phyloP scores from a whole-genome alignment of 2,113 vertebrate species.

The Ophiodon elongatus region DNA sequence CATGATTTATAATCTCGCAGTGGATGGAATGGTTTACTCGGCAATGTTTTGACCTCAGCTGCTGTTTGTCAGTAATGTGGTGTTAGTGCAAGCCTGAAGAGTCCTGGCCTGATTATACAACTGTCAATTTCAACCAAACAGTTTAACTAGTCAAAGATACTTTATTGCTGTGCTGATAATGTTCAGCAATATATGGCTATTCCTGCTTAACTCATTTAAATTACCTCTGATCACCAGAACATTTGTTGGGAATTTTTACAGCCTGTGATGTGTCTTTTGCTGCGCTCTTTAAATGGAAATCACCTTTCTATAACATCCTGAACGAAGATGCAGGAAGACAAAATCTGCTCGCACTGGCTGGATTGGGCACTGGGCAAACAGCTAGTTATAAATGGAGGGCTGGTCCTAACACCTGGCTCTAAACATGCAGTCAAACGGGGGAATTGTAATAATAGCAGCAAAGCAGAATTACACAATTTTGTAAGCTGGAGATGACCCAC shows the following conservation, averaged over 20 bases:
- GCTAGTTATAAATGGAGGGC: slow-evolving; percentile 67
- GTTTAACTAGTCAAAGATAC: neutral
- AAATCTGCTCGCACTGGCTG: slow-evolving; percentile 64
- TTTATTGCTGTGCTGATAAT: neutral
- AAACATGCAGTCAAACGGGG: slow-evolving; percentile 6
- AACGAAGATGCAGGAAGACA: slow-evolving; percentile 31
- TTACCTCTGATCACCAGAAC: neutral
- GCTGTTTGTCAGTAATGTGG: slow-evolving; percentile 12
- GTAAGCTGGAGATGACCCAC: slow-evolving; percentile 39
- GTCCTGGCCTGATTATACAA: slow-evolving; percentile 20
- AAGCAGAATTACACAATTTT: slow-evolving; percentile 31
- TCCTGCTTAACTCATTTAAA: neutral
- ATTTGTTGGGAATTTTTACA: neutral
- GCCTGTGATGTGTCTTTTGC: neutral
- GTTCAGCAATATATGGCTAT: neutral
- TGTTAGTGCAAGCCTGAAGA: neutral
- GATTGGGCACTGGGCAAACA: slow-evolving; percentile 47
- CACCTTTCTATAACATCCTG: slow-evolving; percentile 20
- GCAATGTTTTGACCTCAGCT: slow-evolving; percentile 26
- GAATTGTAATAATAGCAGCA: neutral
- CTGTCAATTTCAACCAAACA: neutral
- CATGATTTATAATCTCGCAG: neutral
- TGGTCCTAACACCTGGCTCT: slow-evolving; percentile 46
- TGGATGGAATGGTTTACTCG: neutral
- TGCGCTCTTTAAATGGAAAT: slow-evolving; percentile 69